Conservation (phyloP, 2,888 invertebrate genomes). For the Scotopteryx bipunctaria region DNA sequence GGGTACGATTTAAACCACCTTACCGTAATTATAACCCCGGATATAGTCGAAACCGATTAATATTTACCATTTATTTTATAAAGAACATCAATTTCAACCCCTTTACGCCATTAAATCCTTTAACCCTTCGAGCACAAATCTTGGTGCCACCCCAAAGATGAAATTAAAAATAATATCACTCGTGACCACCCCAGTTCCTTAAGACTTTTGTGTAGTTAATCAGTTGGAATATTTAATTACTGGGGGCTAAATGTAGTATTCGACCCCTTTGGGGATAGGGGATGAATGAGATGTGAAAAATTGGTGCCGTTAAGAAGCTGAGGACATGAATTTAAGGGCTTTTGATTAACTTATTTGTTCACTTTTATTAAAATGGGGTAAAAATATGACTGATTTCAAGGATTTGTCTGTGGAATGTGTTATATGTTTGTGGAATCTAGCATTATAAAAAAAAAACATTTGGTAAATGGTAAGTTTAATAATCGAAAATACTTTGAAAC, state of each 20-base stretch:
- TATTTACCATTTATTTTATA: slow-evolving; percentile 63
- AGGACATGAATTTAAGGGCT: slow-evolving; percentile 29
- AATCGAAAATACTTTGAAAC: slow-evolving; percentile 10
- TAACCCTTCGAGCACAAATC: slow-evolving; percentile 65
- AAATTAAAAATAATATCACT: slow-evolving; percentile 77
- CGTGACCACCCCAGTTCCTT: slow-evolving; percentile 57
- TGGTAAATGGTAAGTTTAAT: not conserved
- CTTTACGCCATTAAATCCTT: slow-evolving; percentile 61
- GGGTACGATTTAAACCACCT: slow-evolving; percentile 26
- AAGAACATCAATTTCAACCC: slow-evolving; percentile 61
- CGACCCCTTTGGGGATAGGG: slow-evolving; percentile 47
- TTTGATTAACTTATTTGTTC: slow-evolving; percentile 13
- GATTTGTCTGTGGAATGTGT: no score
- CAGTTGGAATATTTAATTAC: slow-evolving; percentile 82
- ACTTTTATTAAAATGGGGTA: not conserved
- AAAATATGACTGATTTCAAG: not conserved
- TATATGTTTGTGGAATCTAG: no score
- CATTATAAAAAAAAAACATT: no score
- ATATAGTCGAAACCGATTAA: slow-evolving; percentile 67
- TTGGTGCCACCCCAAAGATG: slow-evolving; percentile 54
- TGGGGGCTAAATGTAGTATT: slow-evolving; percentile 54
- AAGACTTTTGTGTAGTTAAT: slow-evolving; percentile 74
- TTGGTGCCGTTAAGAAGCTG: slow-evolving; percentile 30
- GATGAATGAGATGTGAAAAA: slow-evolving; percentile 33
- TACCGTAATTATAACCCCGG: slow-evolving; percentile 32